These are phyloP conservation scores for Periplaneta americana DNA, from an alignment of 1,140 invertebrate species.

Conservation along the genomic window DNA sequence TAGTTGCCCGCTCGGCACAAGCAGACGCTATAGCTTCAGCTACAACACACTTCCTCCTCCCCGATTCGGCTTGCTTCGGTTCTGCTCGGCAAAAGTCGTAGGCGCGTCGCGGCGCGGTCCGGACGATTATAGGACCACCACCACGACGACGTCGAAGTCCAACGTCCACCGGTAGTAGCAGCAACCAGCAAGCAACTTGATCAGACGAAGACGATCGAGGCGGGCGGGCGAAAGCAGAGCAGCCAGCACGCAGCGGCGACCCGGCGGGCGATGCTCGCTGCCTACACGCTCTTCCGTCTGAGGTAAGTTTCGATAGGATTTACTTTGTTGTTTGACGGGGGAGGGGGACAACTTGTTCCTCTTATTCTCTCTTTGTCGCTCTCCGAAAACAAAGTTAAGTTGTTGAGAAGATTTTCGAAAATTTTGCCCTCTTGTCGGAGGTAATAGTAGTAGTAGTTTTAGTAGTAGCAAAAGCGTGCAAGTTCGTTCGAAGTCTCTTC, in stretches of 20 bases:
- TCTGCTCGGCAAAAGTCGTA: conserved; percentile 18
- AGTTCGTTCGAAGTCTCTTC: background rate
- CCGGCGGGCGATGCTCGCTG: background rate
- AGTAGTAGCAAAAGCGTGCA: background rate
- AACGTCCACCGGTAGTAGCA: conserved; percentile 5
- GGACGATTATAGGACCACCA: conserved; percentile 5
- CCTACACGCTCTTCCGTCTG: background rate
- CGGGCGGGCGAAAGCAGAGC: background rate
- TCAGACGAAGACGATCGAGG: background rate
- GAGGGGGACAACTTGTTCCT: background rate
- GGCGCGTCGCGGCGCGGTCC: conserved; percentile 2
- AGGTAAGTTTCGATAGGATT: conserved; percentile 18
- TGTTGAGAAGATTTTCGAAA: conserved; percentile 3
- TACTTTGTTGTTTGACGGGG: conserved; percentile 20
- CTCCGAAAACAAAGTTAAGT: conserved; percentile 15
- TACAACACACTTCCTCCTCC: background rate
- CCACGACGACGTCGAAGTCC: conserved; percentile 6
- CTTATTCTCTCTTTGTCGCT: background rate
- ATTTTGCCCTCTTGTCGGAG: conserved; percentile 6
- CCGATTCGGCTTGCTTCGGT: conserved; percentile 6
- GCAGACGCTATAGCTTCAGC: background rate
- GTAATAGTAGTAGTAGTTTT: background rate
- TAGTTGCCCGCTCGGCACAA: background rate
- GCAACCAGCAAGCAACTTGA: conserved; percentile 1
- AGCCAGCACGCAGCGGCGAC: background rate